Conservation (phyloP, 2,113 vertebrate genomes). For the Lethenteron camtschaticum region DNA sequence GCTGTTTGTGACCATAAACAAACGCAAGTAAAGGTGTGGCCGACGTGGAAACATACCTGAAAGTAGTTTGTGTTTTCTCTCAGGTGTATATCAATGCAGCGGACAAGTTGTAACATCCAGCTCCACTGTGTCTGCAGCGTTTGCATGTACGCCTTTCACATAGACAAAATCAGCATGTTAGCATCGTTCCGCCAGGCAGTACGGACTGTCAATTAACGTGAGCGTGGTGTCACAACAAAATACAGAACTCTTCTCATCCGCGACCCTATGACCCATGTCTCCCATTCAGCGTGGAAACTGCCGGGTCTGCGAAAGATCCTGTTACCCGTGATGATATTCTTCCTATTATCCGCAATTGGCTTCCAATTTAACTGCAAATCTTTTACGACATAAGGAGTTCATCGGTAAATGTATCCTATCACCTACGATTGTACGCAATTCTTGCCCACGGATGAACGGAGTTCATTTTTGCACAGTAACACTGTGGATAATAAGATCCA, state of each 20-base stretch:
- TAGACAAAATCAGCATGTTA: not conserved
- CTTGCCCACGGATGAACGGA: not conserved
- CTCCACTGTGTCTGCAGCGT: slow-evolving; percentile 95
- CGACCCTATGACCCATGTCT: not conserved
- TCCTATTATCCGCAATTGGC: too few species aligned
- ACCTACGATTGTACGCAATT: not conserved
- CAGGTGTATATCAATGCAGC: slow-evolving; percentile 71
- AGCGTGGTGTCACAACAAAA: not conserved
- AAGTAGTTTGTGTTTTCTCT: slow-evolving; percentile 76
- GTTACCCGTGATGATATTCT: too few species aligned
- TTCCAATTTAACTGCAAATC: not conserved
- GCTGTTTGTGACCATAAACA: too few species aligned
- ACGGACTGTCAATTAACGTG: not conserved
- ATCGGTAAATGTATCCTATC: not conserved
- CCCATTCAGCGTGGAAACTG: not conserved
- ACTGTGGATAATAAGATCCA: not conserved
- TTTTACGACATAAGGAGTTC: not conserved
- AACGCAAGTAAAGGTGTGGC: too few species aligned
- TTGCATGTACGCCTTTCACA: slow-evolving; percentile 65
- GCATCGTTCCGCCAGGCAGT: too few species aligned
- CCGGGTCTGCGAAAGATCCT: not conserved
- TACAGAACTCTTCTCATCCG: not conserved
- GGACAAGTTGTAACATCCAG: slow-evolving; percentile 93
- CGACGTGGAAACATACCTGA: slow-evolving; percentile 30
- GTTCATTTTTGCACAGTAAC: not conserved